These are phyloP conservation scores for Macaria notata DNA, from an alignment of 2,888 invertebrate species.

Conservation along the genomic window DNA sequence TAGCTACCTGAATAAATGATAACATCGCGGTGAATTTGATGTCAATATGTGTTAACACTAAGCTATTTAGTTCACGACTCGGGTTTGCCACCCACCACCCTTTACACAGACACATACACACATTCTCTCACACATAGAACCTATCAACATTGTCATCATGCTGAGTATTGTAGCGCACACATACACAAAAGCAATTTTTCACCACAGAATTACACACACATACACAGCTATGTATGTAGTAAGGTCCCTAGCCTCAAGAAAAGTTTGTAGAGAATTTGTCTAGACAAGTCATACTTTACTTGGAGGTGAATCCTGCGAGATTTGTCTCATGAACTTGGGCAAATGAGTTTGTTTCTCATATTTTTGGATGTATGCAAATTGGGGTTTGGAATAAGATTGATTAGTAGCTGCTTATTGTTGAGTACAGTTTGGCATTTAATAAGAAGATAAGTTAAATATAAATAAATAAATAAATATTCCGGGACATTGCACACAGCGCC, in stretches of 20 bases:
- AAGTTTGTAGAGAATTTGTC: conserved; percentile 80
- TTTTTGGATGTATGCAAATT: conserved; percentile 23
- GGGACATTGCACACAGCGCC: too few species aligned
- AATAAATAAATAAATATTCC: too few species aligned
- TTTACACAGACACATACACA: conserved; percentile 47
- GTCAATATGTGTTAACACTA: conserved; percentile 83
- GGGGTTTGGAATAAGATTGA: too few species aligned
- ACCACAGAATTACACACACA: conserved; percentile 55
- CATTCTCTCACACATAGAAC: conserved; percentile 1
- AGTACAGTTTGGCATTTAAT: too few species aligned
- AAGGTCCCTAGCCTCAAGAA: conserved; percentile 72
- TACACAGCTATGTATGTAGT: conserved; percentile 68
- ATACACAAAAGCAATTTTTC: conserved; percentile 72
- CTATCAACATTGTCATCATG: conserved; percentile 30
- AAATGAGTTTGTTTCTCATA: conserved; percentile 40
- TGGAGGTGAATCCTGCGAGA: conserved; percentile 71
- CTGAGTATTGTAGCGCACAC: conserved; percentile 46
- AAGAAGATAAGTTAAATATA: too few species aligned
- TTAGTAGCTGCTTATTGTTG: too few species aligned
- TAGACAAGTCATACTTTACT: conserved; percentile 78
- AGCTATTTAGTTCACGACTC: conserved; percentile 82
- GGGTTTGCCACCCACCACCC: conserved; percentile 57
- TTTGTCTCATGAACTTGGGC: conserved; percentile 58
- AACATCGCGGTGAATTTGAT: conserved; percentile 81
- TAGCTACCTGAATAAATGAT: conserved; percentile 80